Percentiles rank a stretch among this genome's conserved stretches.
phyloP scores from a whole-genome alignment of 2,113 vertebrate genomes.

The Anarhynchus alexandrinus region DNA sequence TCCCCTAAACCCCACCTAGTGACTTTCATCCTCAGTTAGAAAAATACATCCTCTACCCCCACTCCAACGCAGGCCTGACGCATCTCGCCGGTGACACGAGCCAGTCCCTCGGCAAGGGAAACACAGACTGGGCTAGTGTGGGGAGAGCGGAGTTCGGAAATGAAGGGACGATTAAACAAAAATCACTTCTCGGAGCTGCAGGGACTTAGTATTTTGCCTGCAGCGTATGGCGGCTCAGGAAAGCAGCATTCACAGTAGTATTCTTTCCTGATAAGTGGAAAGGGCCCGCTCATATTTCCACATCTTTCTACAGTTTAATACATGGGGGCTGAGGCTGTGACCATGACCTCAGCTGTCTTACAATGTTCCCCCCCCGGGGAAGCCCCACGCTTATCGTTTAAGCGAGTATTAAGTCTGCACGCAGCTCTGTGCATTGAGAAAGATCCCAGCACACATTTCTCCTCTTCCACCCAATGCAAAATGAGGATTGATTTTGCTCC shows the following conservation, averaged over 20 bases:
- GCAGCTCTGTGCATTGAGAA: slow-evolving; percentile 43
- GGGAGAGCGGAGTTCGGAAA: not conserved
- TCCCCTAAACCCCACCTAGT: not conserved
- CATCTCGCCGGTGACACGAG: not conserved
- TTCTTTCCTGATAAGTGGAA: slow-evolving; percentile 23
- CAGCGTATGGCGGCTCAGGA: not conserved
- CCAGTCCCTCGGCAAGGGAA: not conserved
- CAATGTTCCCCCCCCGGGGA: not conserved
- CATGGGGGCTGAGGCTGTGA: slow-evolving; percentile 30
- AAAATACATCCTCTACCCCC: not conserved
- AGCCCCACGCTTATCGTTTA: slow-evolving; percentile 44
- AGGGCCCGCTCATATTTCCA: slow-evolving; percentile 39
- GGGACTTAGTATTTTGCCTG: not conserved
- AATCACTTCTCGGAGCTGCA: not conserved
- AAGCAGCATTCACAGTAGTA: slow-evolving; percentile 33
- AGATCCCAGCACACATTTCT: slow-evolving; percentile 51
- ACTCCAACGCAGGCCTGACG: not conserved
- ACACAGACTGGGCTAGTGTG: not conserved
- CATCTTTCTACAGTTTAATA: slow-evolving; percentile 24
- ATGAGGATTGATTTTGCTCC: slow-evolving; percentile 52
- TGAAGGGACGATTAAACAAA: not conserved
- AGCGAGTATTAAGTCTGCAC: slow-evolving; percentile 34
- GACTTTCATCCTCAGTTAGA: not conserved
- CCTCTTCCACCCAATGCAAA: slow-evolving; percentile 48
- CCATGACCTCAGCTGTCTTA: slow-evolving; percentile 61